These are phyloP conservation scores for Orestias chungarensis DNA, from an alignment of 2,797 vertebrate genomes.

Conservation along the genomic window DNA sequence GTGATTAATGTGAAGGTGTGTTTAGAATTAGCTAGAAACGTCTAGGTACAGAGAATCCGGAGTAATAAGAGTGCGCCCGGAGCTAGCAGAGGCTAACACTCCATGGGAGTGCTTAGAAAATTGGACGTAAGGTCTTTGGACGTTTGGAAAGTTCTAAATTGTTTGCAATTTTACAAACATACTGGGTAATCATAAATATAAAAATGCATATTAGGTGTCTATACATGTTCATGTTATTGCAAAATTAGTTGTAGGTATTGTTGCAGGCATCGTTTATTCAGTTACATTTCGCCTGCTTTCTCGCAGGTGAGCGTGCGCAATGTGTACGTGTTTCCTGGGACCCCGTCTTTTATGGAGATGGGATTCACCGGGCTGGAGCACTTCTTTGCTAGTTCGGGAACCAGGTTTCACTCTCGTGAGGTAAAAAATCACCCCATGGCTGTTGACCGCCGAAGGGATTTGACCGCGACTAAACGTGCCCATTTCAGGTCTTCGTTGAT, in stretches of 20 bases:
- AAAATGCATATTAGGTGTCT: neutral
- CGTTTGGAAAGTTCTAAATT: neutral
- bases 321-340: constrained; percentile 92
- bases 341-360: constrained; percentile 87
- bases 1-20: no score
- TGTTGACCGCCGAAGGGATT: neutral
- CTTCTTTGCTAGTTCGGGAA: constrained; percentile 84
- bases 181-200: neutral
- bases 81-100: no score
- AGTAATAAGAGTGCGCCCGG: no score
- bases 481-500: constrained; percentile 80
- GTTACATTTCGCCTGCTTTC: neutral
- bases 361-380: constrained; percentile 85
- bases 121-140: neutral
- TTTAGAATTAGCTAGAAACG: no score
- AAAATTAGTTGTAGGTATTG: neutral
- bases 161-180: neutral
- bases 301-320: constrained; percentile 87
- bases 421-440: constrained; percentile 44
- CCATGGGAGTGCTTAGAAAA: no score
- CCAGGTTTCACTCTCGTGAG: constrained; percentile 84
- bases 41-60: no score
- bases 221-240: neutral
- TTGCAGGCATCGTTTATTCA: neutral
- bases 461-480: neutral